Percentiles rank a stretch among this genome's conserved stretches.
Evolutionary conservation across 2,888 invertebrate species (phyloP).

Genomic region (Heliconius erato): DNA sequence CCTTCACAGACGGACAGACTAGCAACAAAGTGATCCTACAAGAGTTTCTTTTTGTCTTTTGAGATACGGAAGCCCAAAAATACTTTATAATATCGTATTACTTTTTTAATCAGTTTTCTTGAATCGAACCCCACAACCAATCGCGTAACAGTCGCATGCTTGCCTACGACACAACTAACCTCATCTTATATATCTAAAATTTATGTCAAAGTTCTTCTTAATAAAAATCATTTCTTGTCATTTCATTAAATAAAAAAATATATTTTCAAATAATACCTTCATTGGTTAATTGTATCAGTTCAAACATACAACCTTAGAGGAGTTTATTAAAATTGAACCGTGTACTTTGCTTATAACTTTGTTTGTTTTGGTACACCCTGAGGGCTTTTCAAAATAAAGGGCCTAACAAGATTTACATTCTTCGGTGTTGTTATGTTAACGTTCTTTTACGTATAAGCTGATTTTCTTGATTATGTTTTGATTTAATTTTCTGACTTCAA

Average conservation of each 20-base stretch:
- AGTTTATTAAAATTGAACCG: constrained; percentile 14
- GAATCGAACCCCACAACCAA: too few relatives aligned
- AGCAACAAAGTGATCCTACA: too few relatives aligned
- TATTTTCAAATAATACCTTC: background rate
- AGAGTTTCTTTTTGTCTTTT: too few relatives aligned
- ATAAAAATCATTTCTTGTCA: too few relatives aligned
- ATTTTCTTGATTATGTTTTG: constrained; percentile 25
- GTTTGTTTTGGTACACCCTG: constrained; percentile 28
- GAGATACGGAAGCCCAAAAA: too few relatives aligned
- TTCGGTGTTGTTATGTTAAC: constrained; percentile 25
- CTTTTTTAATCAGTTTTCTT: too few relatives aligned
- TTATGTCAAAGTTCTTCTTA: too few relatives aligned
- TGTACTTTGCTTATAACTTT: constrained; percentile 27
- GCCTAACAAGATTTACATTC: constrained; percentile 31
- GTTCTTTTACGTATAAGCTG: constrained; percentile 23
- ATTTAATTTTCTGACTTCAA: constrained; percentile 16
- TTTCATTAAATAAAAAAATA: background rate
- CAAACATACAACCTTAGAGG: background rate
- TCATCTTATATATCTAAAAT: too few relatives aligned
- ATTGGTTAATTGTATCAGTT: background rate
- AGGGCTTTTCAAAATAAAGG: constrained; percentile 31
- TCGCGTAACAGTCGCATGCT: too few relatives aligned
- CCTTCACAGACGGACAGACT: too few relatives aligned
- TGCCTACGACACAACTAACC: too few relatives aligned
- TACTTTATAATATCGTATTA: too few relatives aligned